Evolutionary conservation across 2,797 vertebrate genomes (phyloP), one percentile per base, ranked within the genome.

Genomic region (Lepus townsendii): DNA sequence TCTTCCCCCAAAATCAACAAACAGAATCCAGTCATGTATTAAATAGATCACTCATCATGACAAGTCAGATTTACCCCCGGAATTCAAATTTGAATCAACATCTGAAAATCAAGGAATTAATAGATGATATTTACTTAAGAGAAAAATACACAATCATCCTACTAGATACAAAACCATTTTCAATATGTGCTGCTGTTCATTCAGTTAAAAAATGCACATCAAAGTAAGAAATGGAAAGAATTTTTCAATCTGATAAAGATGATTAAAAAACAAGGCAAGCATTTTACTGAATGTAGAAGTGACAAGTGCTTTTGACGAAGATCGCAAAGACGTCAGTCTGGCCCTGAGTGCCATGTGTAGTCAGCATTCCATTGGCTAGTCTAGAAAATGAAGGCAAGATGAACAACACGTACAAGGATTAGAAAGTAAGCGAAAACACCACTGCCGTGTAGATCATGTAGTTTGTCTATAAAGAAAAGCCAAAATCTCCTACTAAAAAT

Each of bases 31-130:
- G 42, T 84, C 54, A 60, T 24, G 24, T 30, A 84, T 75, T 84
- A 88, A 76, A 71, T 3, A 50, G 14, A 63, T 47, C 42, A 71
- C 19, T 52, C 35, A 11, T 71, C 30, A 57, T n/a, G 12, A 65
- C 38, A 54, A 87, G 27, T 35, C 79, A 13, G 30, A 77, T 93
- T 80, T 84, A 71, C 85, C 16, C 35, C 30, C 88, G 30, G 7
- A 84, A 71, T 50, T 54, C 9, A 73, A 91, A 4, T 19, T 82
- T 77, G 73, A 93, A 65, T 91, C 85, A 68, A 47, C 27, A n/a
- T 90, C 69, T 83, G 71, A 63, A 90, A 82, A 72, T 77, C 63
- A 72, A 71, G 2, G 6, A 79, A 50, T 80, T 60, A 66, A 92
- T 73, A 72, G 32, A 77, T 26, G 12, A 66, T 57, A 42, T 76